Evolutionary conservation across 37 sponge, comb jelly and placozoan genomes (phyloP).

Genomic region (Ianthella basta): DNA sequence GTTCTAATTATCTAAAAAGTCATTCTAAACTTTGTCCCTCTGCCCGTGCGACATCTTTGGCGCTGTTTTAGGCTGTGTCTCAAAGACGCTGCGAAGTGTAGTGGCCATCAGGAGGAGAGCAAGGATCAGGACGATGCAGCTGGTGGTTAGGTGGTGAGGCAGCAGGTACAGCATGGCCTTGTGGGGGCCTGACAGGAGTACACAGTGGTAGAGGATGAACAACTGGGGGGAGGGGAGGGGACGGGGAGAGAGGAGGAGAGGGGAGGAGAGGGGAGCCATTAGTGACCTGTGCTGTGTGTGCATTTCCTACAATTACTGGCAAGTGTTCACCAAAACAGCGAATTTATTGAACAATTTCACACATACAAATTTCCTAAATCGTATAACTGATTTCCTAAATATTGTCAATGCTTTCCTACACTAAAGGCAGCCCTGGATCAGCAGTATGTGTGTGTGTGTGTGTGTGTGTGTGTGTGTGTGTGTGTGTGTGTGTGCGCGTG

Average conservation of each 20-base stretch:
- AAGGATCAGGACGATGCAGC: not conserved
- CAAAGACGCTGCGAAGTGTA: not conserved
- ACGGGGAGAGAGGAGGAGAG: not conserved
- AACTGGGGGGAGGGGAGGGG: slow-evolving; percentile 19
- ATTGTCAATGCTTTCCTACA: no score
- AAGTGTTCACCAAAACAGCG: no score
- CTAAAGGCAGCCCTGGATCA: no score
- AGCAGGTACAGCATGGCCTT: slow-evolving; percentile 1
- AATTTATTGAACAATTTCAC: no score
- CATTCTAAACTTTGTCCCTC: not conserved
- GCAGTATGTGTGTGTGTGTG: no score
- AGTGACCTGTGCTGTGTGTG: no score
- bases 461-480: no score
- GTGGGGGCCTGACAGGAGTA: not conserved
- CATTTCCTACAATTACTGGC: no score
- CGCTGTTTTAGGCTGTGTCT: not conserved
- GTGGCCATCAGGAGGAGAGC: not conserved
- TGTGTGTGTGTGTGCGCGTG: no score
- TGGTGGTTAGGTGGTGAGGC: not conserved
- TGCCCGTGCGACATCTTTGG: not conserved
- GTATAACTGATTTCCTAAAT: no score
- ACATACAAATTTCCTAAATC: no score
- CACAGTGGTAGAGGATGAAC: slow-evolving; percentile 27
- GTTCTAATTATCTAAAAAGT: not conserved
- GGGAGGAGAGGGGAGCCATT: not conserved